Base-by-base conservation (phyloP, 2,888 invertebrate species). In the Acrocyrtus sp. region DNA sequence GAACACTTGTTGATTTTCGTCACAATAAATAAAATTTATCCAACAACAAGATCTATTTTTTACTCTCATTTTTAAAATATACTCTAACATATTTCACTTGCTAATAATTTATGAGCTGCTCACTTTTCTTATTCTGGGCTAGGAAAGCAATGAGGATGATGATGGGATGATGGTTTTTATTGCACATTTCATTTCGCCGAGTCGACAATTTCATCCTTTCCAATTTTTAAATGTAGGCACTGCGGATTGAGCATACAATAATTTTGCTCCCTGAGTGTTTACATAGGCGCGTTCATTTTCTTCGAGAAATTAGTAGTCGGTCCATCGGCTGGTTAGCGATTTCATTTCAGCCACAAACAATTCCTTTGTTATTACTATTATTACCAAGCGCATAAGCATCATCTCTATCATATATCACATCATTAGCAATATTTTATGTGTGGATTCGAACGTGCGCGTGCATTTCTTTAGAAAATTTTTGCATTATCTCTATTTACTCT, bases 1-100 rank as follows among this genome's bases (percentile, higher is more conserved):
- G 69, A 26, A 69, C 69, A 54, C 61, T 69, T 69, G 61, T 69
- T 60, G 4, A 41, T 53, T 60, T 67, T 60, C 48, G 39, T 60
- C 60, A 53, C 60, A 68, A 62, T 27, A 51, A 17, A 34, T 34
- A 34, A 34, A 34, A 34, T 34, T 12, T n/a, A n/a, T n/a, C n/a
- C n/a, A n/a, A n/a, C 34, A 34, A 34, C 34, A 34, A 34, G 34
- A 34, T 34, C 34, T 34, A 34, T 34, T 34, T 34, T 34, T 34
- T 12, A n/a, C n/a, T n/a, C n/a, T n/a, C n/a, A n/a, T 34, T 34
- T 34, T 34, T 34, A 34, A 34, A 8, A 12, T 12, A 8, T 34
- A 5, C 34, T n/a, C n/a, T n/a, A n/a, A n/a, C 34, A 34, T 34
- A 34, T 34, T 34, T 34, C 34, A 34, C 34, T 34, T 12, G 12